Evolutionary conservation across 2,888 invertebrate genomes (phyloP).

Genomic region (Anthrax anthrax): DNA sequence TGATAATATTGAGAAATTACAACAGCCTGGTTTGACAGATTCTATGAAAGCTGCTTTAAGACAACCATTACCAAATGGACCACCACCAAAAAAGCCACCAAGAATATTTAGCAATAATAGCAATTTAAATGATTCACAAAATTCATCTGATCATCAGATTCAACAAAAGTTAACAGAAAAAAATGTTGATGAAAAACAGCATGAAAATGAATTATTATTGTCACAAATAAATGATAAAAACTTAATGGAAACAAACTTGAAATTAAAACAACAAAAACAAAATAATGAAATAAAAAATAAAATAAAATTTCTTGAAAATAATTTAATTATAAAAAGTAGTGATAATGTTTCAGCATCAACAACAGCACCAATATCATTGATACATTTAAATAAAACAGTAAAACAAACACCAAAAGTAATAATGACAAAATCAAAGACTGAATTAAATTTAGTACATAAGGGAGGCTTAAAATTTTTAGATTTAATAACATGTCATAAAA

Average conservation of each 20-base stretch:
- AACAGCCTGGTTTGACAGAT: constrained; percentile 32
- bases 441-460: constrained; percentile 10
- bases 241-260: too few relatives aligned
- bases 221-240: not conserved
- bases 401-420: constrained; percentile 4
- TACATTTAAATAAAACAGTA: not conserved
- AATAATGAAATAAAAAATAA: constrained; percentile 16
- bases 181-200: constrained; percentile 19
- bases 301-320: constrained; percentile 15
- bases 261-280: not conserved
- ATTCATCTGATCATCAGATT: constrained; percentile 7
- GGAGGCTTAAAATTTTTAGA: constrained; percentile 15
- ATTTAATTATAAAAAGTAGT: constrained; percentile 15
- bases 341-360: constrained; percentile 16
- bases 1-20: constrained; percentile 20
- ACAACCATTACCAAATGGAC: constrained; percentile 51
- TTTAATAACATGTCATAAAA: constrained; percentile 15
- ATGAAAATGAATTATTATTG: constrained; percentile 23
- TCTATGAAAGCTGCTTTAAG: constrained; percentile 50
- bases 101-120: constrained; percentile 41
- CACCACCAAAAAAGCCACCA: constrained; percentile 64
- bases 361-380: constrained; percentile 14
- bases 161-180: constrained; percentile 4
- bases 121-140: constrained; percentile 9
- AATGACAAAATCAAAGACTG: constrained; percentile 17